Percentiles rank a stretch among this genome's conserved stretches.
Evolutionary conservation across 2,888 invertebrate species (phyloP).

Genomic region (Cosmia pyralina): DNA sequence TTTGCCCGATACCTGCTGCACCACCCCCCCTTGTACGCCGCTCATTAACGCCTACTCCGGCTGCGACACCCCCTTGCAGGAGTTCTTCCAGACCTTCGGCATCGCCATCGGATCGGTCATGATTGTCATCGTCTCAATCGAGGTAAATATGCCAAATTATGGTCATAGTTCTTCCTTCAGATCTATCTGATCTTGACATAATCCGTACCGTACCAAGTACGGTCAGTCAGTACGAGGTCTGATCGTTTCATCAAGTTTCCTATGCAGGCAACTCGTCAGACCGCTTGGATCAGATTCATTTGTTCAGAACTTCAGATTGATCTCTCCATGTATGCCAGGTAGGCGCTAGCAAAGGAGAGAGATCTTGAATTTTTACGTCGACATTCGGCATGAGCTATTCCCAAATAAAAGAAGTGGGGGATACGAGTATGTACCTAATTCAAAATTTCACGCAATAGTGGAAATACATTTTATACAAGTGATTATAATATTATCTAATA

Average conservation of each 20-base stretch:
- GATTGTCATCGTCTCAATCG: slow-evolving; percentile 91
- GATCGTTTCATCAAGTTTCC: background rate
- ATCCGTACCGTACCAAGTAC: background rate
- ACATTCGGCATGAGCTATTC: background rate
- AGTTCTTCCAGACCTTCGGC: slow-evolving; percentile 84
- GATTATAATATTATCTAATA: background rate
- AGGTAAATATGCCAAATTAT: slow-evolving; percentile 85
- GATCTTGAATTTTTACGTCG: background rate
- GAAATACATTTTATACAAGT: background rate
- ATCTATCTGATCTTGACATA: background rate
- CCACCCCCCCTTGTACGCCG: slow-evolving; percentile 70
- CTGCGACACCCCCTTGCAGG: slow-evolving; percentile 83
- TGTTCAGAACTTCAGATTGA: background rate
- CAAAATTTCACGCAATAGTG: background rate
- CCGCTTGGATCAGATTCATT: background rate
- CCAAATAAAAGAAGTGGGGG: background rate
- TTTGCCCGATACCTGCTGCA: slow-evolving; percentile 86
- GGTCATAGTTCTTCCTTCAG: background rate
- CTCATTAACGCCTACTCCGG: slow-evolving; percentile 80
- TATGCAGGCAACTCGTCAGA: background rate
- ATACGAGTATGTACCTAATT: background rate
- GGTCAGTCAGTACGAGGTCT: background rate
- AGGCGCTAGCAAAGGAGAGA: background rate
- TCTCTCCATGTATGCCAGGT: background rate
- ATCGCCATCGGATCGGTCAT: slow-evolving; percentile 91